Percentiles rank a stretch among this genome's conserved stretches.
phyloP scores from a whole-genome alignment of 64 coral and sea anemone species.

The Exaiptasia diaphana region DNA sequence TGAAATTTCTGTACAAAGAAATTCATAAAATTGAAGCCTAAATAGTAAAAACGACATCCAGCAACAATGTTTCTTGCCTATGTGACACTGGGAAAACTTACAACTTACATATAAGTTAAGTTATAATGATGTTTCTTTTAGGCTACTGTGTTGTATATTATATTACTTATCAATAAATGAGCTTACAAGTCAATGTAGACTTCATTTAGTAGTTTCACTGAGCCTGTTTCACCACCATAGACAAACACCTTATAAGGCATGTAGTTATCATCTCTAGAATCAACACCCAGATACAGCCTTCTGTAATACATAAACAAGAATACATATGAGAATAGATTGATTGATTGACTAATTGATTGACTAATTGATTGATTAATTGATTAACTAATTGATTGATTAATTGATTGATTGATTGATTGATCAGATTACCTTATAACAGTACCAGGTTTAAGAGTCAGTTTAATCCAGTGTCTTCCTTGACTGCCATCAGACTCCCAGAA shows the following conservation, averaged over 20 bases:
- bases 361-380: no score
- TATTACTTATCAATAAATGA: background rate
- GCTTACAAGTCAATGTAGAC: slow-evolving; percentile 84
- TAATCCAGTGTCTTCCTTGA: slow-evolving; percentile 92
- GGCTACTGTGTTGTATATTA: background rate
- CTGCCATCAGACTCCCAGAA: slow-evolving; percentile 97
- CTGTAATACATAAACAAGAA: slow-evolving; percentile 26
- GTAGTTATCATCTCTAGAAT: slow-evolving; percentile 95
- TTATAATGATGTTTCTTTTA: no score
- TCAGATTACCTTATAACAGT: slow-evolving; percentile 81
- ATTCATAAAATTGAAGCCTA: background rate
- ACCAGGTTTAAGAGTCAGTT: slow-evolving; percentile 73
- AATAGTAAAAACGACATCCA: no score
- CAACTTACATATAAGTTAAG: no score
- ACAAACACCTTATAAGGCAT: slow-evolving; percentile 87
- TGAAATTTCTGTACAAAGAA: slow-evolving; percentile 43
- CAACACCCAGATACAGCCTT: slow-evolving; percentile 68
- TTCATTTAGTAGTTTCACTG: slow-evolving; percentile 67
- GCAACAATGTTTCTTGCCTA: no score
- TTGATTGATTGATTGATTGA: no score
- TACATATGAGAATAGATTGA: no score
- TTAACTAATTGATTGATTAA: no score
- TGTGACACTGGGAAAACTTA: no score
- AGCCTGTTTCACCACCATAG: slow-evolving; percentile 77
- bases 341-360: no score